Evolutionary conservation across 2,113 vertebrate species (phyloP).

Genomic region (Actenoides lindsayi): DNA sequence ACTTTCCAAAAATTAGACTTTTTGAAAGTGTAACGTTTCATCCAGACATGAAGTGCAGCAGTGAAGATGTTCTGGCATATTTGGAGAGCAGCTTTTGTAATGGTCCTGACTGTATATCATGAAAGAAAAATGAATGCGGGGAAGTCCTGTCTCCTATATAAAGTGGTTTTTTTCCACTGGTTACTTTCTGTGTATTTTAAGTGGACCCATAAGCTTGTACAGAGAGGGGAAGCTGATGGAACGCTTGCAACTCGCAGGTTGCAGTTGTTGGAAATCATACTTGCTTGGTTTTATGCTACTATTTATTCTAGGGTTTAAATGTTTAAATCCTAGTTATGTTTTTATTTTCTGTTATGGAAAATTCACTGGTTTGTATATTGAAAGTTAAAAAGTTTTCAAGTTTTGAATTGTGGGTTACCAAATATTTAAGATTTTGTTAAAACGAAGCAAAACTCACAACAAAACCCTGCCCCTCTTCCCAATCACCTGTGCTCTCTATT

Average conservation of each 20-base stretch:
- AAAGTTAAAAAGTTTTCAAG: background rate
- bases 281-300: background rate
- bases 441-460: background rate
- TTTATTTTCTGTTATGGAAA: background rate
- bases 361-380: background rate
- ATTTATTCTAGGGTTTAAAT: background rate
- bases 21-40: background rate
- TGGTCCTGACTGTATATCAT: background rate
- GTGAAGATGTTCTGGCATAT: background rate
- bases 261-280: background rate
- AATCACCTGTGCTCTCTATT: background rate
- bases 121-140: background rate
- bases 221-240: background rate
- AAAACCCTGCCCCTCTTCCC: background rate
- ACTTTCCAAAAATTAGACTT: background rate
- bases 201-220: background rate
- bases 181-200: background rate
- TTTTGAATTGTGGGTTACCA: background rate
- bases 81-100: background rate
- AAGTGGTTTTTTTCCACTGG: background rate
- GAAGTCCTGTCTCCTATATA: background rate
- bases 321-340: background rate
- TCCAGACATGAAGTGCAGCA: accelerated
- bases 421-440: background rate
- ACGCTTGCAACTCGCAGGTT: background rate